Base-by-base conservation (phyloP, 1,140 invertebrate genomes). In the Brachystomella parvula region DNA sequence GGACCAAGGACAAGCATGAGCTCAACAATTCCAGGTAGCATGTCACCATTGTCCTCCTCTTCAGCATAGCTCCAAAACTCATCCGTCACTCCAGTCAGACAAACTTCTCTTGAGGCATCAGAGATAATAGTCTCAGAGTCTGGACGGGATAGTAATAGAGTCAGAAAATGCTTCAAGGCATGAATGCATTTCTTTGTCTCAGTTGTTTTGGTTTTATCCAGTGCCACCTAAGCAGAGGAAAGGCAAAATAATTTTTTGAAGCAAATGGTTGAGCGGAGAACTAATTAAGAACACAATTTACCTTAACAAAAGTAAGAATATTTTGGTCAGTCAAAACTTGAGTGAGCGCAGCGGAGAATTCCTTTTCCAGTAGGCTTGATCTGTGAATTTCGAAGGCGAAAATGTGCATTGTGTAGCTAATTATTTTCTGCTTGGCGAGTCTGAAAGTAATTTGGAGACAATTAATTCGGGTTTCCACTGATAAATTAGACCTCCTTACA, bases 41-140 rank as follows among this genome's bases (percentile, higher is more conserved):
- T 26, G 15, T 12, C 12, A 9, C 19, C 29, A 30, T 17, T 32
- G 9, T 60, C 58, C 6, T 35, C 58, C 29, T 61, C 60, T 15
- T 77, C 73, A 30, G 72, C 65, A 21, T 69, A 75, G n/a, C 76
- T 76, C 59, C 61, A 66, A 24, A 63, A 64, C n/a, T 61, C 69
- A 2, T 12, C 12, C 15, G 58, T 28, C 6, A 60, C 58, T 9
- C 9, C 17, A 9, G 17, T 24, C 58, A 60, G 24, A 75, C 76
- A n/a, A 57, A 60, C 19, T 73, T 71, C 33, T 35, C 70, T 15
- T 24, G 24, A 12, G 12, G 12, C 49, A 19, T 53, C 49, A 17
- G 49, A 24, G 12, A 53, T 17, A 53, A 53, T 17, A 6, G 6
- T 15, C 21, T 53, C 49, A 26, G 12, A 26, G 24, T 71, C 69